phyloP scores from a whole-genome alignment of 2,113 vertebrate genomes.

The Corythaixoides concolor region DNA sequence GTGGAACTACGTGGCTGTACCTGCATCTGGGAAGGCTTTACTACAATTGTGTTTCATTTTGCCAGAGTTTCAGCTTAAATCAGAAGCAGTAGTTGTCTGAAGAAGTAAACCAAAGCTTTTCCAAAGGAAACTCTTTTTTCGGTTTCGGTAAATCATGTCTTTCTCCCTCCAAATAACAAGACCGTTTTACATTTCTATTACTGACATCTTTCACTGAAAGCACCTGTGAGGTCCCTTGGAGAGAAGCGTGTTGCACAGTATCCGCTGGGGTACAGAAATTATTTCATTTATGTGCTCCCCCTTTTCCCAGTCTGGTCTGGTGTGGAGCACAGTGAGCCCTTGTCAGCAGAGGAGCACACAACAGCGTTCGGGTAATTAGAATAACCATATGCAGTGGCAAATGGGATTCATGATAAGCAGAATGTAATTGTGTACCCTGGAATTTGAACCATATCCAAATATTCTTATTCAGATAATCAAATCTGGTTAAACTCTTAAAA shows the following conservation, averaged over 20 bases:
- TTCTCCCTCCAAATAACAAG: neutral
- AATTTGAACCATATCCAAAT: conserved; percentile 53
- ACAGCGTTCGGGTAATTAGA: neutral
- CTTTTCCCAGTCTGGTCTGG: neutral
- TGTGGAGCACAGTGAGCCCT: neutral
- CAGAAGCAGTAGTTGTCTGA: neutral
- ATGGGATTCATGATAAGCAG: conserved; percentile 55
- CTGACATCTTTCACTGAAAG: neutral
- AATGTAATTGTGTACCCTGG: conserved; percentile 55
- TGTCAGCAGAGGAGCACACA: conserved; percentile 26
- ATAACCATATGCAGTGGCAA: conserved; percentile 58
- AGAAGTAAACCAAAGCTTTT: neutral
- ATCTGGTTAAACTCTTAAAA: conserved; percentile 61
- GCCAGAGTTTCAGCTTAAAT: neutral
- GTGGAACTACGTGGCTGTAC: neutral
- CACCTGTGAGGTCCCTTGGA: neutral
- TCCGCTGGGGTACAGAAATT: neutral
- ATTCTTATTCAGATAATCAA: conserved; percentile 50
- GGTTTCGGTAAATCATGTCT: neutral
- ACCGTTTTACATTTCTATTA: neutral
- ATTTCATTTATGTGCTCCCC: neutral
- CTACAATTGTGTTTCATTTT: neutral
- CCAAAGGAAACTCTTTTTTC: neutral
- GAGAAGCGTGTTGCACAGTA: accelerated
- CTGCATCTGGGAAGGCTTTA: neutral